Conservation (phyloP, 2,113 vertebrate genomes). For the Sinocyclocheilus grahami region DNA sequence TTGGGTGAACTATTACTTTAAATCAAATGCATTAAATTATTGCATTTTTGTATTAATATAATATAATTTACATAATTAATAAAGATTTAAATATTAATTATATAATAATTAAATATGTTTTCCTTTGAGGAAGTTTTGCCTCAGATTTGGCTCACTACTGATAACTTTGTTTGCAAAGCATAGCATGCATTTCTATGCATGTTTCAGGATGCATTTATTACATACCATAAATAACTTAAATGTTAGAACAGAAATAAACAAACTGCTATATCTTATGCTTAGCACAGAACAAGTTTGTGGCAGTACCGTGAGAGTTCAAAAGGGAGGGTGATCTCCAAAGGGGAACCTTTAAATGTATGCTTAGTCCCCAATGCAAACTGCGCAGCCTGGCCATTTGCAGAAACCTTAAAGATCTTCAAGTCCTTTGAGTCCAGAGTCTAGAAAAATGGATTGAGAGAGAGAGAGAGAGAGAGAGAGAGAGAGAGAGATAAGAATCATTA, state of each 20-base stretch:
- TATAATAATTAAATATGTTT: no score
- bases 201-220: background rate
- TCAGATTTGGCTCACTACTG: background rate
- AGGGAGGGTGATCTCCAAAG: constrained; percentile 86
- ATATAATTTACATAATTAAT: background rate
- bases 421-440: constrained; percentile 91
- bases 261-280: background rate
- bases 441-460: constrained; percentile 32
- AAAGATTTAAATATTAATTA: no score
- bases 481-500: no score
- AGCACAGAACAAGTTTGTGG: background rate
- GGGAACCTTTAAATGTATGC: constrained; percentile 88
- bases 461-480: no score
- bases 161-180: background rate
- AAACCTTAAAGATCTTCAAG: constrained; percentile 81
- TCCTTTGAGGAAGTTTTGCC: no score
- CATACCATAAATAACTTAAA: background rate
- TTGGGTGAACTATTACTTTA: background rate
- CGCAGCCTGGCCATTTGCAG: constrained; percentile 83
- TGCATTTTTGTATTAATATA: background rate
- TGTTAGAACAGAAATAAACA: background rate
- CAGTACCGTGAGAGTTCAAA: constrained; percentile 86
- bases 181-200: background rate
- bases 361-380: constrained; percentile 81
- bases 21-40: background rate